phyloP scores from a whole-genome alignment of 2,113 vertebrate species.

The Lichenostomus cassidix region DNA sequence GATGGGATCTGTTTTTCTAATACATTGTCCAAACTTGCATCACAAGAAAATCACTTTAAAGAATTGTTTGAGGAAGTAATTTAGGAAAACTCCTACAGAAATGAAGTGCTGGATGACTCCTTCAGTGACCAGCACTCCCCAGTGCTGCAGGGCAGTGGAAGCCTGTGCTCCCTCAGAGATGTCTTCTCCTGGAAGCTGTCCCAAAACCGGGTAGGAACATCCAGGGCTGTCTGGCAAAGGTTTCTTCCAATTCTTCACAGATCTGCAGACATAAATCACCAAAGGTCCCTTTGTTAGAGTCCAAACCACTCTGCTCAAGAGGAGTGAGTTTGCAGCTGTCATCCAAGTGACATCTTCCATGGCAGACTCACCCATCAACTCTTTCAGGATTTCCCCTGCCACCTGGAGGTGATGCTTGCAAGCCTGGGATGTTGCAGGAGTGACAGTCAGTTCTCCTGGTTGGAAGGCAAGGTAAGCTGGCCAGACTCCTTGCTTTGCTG shows the following conservation, averaged over 20 bases:
- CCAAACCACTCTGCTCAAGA: not conserved
- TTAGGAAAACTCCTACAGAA: not conserved
- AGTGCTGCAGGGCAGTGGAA: not conserved
- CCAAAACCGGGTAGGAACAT: not conserved
- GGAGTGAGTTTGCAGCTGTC: not conserved
- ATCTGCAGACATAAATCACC: not conserved
- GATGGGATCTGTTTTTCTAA: not conserved
- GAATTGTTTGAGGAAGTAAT: not conserved
- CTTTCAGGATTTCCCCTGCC: not conserved
- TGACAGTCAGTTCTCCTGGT: not conserved
- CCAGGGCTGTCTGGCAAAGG: not conserved
- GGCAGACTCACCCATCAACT: not conserved
- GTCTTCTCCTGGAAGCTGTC: not conserved
- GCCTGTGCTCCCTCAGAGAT: not conserved
- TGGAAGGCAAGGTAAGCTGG: not conserved
- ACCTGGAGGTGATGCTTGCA: not conserved
- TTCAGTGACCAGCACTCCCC: not conserved
- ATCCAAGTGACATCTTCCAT: fast-evolving
- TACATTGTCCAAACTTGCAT: not conserved
- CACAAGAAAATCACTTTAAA: not conserved
- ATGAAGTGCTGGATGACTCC: not conserved
- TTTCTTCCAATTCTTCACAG: not conserved
- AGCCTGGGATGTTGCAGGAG: not conserved
- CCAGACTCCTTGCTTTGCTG: not conserved
- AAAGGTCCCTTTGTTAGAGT: not conserved